Percentiles rank a stretch among this genome's conserved stretches.
Conservation (phyloP, 2,797 vertebrate species). For the Acanthiza pusilla region DNA sequence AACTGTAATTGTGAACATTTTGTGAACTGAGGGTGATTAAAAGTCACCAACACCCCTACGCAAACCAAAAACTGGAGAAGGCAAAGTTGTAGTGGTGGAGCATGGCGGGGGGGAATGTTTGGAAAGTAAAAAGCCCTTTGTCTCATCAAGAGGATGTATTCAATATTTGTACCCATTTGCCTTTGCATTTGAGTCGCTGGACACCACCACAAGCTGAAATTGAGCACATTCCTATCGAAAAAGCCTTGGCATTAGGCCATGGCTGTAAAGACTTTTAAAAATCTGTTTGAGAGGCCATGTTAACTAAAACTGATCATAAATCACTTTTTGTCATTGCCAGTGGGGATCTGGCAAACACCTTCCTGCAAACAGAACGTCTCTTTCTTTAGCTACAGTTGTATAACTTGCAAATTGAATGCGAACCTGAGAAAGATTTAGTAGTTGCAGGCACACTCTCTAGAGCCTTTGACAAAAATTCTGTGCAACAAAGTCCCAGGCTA, state of each 20-base stretch:
- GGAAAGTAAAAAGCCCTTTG: background rate
- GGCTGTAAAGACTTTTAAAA: slow-evolving; percentile 32
- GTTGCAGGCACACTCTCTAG: slow-evolving; percentile 47
- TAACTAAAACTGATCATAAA: slow-evolving; percentile 60
- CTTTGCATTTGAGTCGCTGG: background rate
- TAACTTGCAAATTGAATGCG: slow-evolving; percentile 62
- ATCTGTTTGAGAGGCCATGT: slow-evolving; percentile 42
- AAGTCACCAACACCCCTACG: background rate
- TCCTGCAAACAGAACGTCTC: slow-evolving; percentile 47
- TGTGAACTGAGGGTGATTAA: background rate
- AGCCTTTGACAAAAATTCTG: slow-evolving; percentile 61
- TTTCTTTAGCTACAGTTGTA: slow-evolving; percentile 48
- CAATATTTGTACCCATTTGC: background rate
- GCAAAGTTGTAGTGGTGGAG: background rate
- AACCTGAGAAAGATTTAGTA: slow-evolving; percentile 66
- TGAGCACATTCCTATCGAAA: slow-evolving; percentile 7
- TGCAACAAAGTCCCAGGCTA: slow-evolving; percentile 61
- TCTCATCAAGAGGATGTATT: background rate
- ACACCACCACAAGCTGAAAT: background rate
- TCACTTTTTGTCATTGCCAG: slow-evolving; percentile 49
- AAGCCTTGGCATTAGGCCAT: background rate
- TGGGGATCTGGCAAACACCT: slow-evolving; percentile 62
- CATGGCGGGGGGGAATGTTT: background rate
- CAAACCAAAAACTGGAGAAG: background rate
- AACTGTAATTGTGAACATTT: background rate